Evolutionary conservation across 1,140 invertebrate species (phyloP).

Genomic region (Babylonia areolata): DNA sequence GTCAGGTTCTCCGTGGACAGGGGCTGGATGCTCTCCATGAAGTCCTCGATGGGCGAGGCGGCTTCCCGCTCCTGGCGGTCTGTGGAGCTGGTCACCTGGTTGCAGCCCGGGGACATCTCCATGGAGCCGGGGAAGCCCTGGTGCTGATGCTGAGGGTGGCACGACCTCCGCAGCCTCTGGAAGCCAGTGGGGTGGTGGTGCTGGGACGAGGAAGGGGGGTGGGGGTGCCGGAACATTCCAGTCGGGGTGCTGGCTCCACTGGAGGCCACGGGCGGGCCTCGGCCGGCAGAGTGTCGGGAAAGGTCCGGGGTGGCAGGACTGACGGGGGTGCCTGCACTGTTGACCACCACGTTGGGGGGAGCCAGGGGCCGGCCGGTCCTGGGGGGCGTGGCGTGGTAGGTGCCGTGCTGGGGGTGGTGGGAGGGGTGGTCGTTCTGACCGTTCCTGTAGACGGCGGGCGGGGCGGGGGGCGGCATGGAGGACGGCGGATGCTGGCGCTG

Average conservation of each 20-base stretch:
- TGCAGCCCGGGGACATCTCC: conserved; percentile 76
- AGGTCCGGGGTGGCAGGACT: neutral
- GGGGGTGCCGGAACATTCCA: conserved; percentile 39
- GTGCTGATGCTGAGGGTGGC: neutral
- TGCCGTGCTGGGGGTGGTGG: neutral
- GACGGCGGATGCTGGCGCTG: conserved; percentile 53
- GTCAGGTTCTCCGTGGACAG: conserved; percentile 71
- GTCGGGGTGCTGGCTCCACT: conserved; percentile 29
- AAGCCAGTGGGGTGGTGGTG: conserved; percentile 37
- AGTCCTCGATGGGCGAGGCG: conserved; percentile 68
- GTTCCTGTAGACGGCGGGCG: conserved; percentile 33
- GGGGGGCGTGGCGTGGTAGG: neutral
- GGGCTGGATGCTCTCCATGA: conserved; percentile 71
- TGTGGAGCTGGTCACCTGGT: conserved; percentile 76
- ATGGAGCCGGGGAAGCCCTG: conserved; percentile 46
- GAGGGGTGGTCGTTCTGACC: neutral
- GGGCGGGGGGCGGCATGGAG: conserved; percentile 2
- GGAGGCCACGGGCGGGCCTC: conserved; percentile 19
- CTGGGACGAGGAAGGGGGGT: conserved; percentile 33
- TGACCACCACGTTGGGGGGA: neutral
- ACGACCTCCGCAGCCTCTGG: neutral
- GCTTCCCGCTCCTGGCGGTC: conserved; percentile 67
- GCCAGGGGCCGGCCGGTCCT: conserved; percentile 6
- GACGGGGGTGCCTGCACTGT: neutral
- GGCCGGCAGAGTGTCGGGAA: neutral